Conservation (phyloP, 2,113 vertebrate genomes). For the Xiphias gladius region DNA sequence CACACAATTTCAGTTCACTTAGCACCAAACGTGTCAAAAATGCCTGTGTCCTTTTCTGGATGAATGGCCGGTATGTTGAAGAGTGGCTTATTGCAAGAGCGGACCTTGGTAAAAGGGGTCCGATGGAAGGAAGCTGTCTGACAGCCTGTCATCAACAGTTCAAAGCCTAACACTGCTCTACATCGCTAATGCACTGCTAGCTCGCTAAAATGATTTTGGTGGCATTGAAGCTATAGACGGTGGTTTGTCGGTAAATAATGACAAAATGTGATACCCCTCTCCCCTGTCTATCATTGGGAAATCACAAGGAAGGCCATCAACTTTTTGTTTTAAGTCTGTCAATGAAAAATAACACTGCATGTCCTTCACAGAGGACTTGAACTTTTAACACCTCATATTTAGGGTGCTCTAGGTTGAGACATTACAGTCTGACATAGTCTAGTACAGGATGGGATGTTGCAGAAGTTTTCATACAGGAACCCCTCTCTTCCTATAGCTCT, state of each 20-base stretch:
- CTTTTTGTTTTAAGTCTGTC: conserved; percentile 41
- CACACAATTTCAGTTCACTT: conserved; percentile 82
- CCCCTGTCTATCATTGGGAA: conserved; percentile 35
- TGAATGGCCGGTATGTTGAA: conserved; percentile 75
- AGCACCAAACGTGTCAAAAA: conserved; percentile 83
- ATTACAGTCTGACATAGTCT: conserved; percentile 46
- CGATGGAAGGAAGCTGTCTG: conserved; percentile 70
- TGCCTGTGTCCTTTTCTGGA: conserved; percentile 82
- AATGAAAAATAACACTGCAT: conserved; percentile 20
- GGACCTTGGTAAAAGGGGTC: conserved; percentile 73
- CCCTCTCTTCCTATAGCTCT: conserved; percentile 3
- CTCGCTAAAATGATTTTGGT: conserved; percentile 72
- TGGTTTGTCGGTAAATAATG: conserved; percentile 65
- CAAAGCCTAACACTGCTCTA: conserved; percentile 66
- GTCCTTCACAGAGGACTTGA: conserved; percentile 52
- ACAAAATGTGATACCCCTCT: conserved; percentile 46
- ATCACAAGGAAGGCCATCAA: conserved; percentile 62
- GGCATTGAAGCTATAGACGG: conserved; percentile 48
- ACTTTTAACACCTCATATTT: conserved; percentile 28
- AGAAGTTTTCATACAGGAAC: conserved; percentile 3
- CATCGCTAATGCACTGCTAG: conserved; percentile 73
- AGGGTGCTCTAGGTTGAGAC: conserved; percentile 56
- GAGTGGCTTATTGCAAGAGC: conserved; percentile 68
- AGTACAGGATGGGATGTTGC: not conserved
- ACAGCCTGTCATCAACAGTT: conserved; percentile 82